Conservation (phyloP, 1,140 invertebrate genomes). For the Penaeus vannamei region DNA sequence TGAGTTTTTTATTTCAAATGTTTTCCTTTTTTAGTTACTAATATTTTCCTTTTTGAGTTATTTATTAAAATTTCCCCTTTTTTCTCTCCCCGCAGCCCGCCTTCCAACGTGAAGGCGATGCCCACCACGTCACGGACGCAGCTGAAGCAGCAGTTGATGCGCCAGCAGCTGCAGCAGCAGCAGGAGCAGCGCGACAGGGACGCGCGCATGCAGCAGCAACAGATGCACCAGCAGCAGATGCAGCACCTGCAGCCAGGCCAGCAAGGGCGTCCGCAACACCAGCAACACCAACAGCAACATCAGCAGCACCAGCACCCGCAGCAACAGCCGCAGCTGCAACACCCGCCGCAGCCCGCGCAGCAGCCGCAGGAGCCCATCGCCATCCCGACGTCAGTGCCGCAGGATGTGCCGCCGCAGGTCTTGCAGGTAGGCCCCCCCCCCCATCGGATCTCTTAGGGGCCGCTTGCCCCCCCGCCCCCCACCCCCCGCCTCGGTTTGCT, state of each 20-base stretch:
- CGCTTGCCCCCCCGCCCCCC: too few species aligned
- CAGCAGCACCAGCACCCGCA: conserved; percentile 60
- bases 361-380: conserved; percentile 75
- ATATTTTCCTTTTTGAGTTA: neutral
- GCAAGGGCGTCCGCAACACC: conserved; percentile 15
- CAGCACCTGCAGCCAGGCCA: conserved; percentile 29
- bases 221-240: conserved; percentile 68
- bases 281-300: conserved; percentile 69
- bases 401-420: conserved; percentile 83
- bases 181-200: conserved; percentile 74
- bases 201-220: conserved; percentile 68
- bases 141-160: conserved; percentile 87
- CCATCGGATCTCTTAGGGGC: too few species aligned
- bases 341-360: conserved; percentile 65
- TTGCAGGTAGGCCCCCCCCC: conserved; percentile 77
- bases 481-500: too few species aligned
- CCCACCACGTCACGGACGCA: conserved; percentile 84
- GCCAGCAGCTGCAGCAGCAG: conserved; percentile 83
- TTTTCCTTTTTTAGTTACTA: neutral
- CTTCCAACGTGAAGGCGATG: conserved; percentile 81
- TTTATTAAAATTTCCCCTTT: conserved; percentile 13
- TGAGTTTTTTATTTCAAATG: neutral
- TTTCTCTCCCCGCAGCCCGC: conserved; percentile 77
- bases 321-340: conserved; percentile 70
- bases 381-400: conserved; percentile 74